Percentiles rank a stretch among this genome's conserved stretches.
These are phyloP conservation scores for Cinara cedri DNA, from an alignment of 2,888 invertebrate species.

Conservation along the genomic window DNA sequence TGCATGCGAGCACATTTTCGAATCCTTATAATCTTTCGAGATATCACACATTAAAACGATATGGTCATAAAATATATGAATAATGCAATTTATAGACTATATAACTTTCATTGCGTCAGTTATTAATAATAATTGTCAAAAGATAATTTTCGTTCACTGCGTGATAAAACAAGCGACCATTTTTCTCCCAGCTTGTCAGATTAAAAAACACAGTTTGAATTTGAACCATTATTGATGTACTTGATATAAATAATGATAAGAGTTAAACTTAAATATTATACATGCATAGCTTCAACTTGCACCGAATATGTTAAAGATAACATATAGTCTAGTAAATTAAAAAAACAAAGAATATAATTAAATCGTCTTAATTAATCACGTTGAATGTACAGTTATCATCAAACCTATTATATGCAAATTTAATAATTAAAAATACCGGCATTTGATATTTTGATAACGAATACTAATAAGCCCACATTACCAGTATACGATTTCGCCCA, in stretches of 20 bases:
- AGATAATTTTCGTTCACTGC: no score
- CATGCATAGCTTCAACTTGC: no score
- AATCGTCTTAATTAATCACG: background rate
- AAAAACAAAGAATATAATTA: constrained; percentile 10
- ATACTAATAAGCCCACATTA: background rate
- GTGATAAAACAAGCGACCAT: no score
- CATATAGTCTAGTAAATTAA: background rate
- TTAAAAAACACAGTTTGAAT: background rate
- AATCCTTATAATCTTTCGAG: no score
- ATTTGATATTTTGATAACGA: constrained; percentile 35
- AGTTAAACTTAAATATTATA: no score
- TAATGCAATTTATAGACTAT: no score
- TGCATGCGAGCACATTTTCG: no score
- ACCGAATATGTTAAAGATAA: constrained; percentile 8
- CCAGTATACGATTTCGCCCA: background rate
- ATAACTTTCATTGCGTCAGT: no score
- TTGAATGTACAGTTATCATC: constrained; percentile 1
- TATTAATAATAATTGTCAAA: no score
- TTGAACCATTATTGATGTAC: constrained; percentile 12
- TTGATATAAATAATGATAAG: background rate
- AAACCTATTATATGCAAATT: constrained; percentile 36
- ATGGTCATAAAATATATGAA: no score
- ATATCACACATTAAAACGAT: no score
- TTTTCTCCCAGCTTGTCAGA: no score
- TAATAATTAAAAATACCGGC: background rate